Conservation (phyloP, 1,140 invertebrate genomes). For the Drosophila lini region DNA sequence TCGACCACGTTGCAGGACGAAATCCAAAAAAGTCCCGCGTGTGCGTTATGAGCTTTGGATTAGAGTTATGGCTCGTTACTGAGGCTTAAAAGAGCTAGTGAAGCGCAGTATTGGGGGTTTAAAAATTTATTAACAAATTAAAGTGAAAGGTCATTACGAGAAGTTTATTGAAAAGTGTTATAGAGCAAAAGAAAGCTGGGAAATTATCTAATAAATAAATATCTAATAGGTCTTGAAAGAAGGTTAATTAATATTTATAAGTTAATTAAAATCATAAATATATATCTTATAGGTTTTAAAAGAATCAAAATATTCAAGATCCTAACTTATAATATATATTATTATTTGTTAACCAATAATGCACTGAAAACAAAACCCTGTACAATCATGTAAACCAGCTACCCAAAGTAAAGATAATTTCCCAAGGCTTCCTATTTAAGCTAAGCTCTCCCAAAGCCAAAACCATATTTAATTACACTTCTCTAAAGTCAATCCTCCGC, state of each 20-base stretch:
- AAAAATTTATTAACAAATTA: slow-evolving; percentile 40
- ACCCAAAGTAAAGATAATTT: neutral
- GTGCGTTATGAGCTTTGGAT: slow-evolving; percentile 43
- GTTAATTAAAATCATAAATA: neutral
- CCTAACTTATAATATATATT: no score
- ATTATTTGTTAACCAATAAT: neutral
- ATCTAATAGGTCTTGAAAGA: neutral
- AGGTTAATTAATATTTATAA: neutral
- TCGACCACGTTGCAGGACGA: slow-evolving; percentile 38
- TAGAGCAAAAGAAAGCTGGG: neutral
- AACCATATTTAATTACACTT: slow-evolving; percentile 24
- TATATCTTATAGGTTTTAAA: neutral
- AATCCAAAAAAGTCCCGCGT: slow-evolving; percentile 33
- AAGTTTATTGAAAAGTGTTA: slow-evolving; percentile 7
- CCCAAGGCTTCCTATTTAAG: neutral
- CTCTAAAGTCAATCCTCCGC: neutral
- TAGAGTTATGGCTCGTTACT: slow-evolving; percentile 34
- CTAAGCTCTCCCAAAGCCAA: neutral
- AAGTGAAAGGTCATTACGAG: slow-evolving; percentile 2
- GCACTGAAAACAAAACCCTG: neutral
- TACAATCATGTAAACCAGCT: neutral
- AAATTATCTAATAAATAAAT: neutral
- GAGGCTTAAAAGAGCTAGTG: slow-evolving; percentile 30
- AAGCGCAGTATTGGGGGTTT: slow-evolving; percentile 18
- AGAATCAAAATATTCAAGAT: no score